Conservation (phyloP, 2,797 vertebrate genomes). For the Muscicapa striata region DNA sequence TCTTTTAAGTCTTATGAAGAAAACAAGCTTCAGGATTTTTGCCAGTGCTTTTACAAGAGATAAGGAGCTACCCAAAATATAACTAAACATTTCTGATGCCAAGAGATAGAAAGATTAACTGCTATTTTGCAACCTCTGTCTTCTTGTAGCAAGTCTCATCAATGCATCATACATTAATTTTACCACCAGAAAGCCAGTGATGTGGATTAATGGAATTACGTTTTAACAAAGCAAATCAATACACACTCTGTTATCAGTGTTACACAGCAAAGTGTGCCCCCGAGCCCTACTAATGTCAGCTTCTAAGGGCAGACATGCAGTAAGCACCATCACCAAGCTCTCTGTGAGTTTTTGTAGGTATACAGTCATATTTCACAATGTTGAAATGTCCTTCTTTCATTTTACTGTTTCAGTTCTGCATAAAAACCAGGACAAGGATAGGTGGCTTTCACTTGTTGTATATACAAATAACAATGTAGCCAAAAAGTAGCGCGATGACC, state of each 20-base stretch:
- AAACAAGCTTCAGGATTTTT: background rate
- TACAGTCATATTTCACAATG: background rate
- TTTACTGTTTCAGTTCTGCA: too few relatives aligned
- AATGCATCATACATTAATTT: background rate
- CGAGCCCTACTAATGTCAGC: background rate
- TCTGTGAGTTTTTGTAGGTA: background rate
- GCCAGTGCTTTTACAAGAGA: background rate
- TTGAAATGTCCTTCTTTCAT: background rate
- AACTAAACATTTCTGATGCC: background rate
- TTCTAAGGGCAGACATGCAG: background rate
- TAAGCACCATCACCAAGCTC: background rate
- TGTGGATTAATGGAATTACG: background rate
- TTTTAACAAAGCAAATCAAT: background rate
- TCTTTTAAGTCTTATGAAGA: background rate
- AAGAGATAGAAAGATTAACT: background rate
- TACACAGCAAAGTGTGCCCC: background rate
- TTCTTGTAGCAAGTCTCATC: background rate
- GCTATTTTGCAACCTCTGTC: background rate
- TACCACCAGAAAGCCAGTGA: background rate
- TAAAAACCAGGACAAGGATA: fast-evolving
- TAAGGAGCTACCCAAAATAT: background rate
- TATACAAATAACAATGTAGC: background rate
- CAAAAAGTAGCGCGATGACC: background rate
- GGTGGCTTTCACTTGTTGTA: background rate
- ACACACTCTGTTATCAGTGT: background rate